phyloP scores from a whole-genome alignment of 2,113 vertebrate species.

The Clarias macrocephalus region DNA sequence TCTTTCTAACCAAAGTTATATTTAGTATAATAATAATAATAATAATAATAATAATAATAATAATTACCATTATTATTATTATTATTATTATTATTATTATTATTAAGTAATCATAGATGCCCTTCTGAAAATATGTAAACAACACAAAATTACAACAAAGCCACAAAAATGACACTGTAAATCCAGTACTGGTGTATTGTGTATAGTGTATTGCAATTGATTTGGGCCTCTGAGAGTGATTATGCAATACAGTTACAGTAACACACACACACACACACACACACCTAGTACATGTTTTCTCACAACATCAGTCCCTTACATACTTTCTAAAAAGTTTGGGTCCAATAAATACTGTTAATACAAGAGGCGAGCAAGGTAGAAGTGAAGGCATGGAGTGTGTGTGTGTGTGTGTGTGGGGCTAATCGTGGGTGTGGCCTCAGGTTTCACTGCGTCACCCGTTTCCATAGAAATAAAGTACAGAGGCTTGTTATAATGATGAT shows the following conservation, averaged over 20 bases:
- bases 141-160: neutral
- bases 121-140: neutral
- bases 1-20: neutral
- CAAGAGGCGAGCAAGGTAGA: neutral
- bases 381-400: neutral
- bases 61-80: neutral
- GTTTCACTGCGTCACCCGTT: neutral
- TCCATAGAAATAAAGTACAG: neutral
- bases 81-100: neutral
- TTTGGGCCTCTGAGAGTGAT: neutral
- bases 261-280: neutral
- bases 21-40: neutral
- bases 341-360: fast-evolving
- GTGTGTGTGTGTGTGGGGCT: neutral
- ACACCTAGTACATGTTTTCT: neutral
- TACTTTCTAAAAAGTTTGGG: neutral
- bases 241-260: neutral
- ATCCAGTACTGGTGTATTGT: neutral
- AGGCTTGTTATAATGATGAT: no score
- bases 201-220: neutral
- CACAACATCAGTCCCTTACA: neutral
- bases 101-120: neutral
- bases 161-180: neutral
- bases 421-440: neutral
- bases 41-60: neutral